Base-by-base conservation (phyloP, 2,113 vertebrate species). In the Cephalophus harveyi region DNA sequence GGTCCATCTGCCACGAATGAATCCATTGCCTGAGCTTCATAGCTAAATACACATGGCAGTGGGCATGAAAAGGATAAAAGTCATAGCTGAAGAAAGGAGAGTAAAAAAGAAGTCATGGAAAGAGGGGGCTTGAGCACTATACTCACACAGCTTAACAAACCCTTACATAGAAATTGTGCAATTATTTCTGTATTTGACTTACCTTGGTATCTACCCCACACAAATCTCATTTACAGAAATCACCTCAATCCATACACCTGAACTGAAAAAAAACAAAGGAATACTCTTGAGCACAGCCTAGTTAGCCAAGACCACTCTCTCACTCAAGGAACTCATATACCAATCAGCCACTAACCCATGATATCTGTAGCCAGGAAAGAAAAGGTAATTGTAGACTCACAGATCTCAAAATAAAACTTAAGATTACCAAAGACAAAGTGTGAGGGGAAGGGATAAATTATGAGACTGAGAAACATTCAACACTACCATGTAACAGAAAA, bases 151-250 rank as follows among this genome's bases (percentile, higher is more conserved):
- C 4, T 50, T 84, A 55, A 85, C 10, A 60, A 36, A 50, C 10
- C 9, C 43, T 36, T 62, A 64, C 11, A 57, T 21, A 82, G 30
- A 92, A 93, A 59, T 54, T 21, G 3, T 81, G 4, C 60, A 30
- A 60, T 76, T 83, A 16, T 62, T 81, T 64, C 85, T 82, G 19
- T 33, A 46, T 62, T 85, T 92, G 30, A 94, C 30, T 43, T 67
- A n/a, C 43, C 15, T 33, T 74, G 30, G 30, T 87, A 71, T 81
- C 76, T 88, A 36, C 43, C 46, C 33, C 1, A 88, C 14, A 92
- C 54, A 95, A 90, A 81, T 30, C 33, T 54, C 76, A 36, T 67
- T 82, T 30, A 62, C 15, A 52, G 60, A 83, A 64, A 12, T 17
- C 36, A 71, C 50, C 43, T 92, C 48, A 95, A 84, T 55, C 40